These are phyloP conservation scores for Pyrgus malvae DNA, from an alignment of 2,888 invertebrate genomes.

Conservation along the genomic window DNA sequence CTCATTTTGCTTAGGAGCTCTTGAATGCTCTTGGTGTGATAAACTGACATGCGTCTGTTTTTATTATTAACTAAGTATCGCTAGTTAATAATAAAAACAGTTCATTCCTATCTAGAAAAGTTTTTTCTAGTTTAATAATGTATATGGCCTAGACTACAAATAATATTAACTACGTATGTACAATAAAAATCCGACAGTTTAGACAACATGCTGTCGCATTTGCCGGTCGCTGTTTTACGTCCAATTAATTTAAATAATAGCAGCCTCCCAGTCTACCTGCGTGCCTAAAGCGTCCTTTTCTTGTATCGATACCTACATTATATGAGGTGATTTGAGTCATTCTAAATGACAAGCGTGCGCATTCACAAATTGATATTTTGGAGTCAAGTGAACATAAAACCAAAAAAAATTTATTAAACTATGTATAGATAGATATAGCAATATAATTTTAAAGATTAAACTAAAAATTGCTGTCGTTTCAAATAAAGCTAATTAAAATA, in stretches of 20 bases:
- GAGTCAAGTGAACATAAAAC: not conserved
- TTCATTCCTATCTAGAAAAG: too few species aligned
- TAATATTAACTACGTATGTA: conserved; percentile 2
- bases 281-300: conserved; percentile 34
- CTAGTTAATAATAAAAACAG: too few species aligned
- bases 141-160: too few species aligned
- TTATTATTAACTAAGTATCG: too few species aligned
- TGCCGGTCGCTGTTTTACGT: conserved; percentile 68
- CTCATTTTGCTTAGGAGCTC: too few species aligned
- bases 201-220: conserved; percentile 61
- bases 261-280: conserved; percentile 69
- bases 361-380: conserved; percentile 17
- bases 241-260: conserved; percentile 80
- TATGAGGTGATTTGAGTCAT: conserved; percentile 25
- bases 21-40: too few species aligned
- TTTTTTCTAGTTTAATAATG: too few species aligned
- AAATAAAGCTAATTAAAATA: too few species aligned
- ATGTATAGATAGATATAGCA: too few species aligned
- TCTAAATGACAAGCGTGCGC: conserved; percentile 20
- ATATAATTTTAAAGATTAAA: too few species aligned
- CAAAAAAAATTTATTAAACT: not conserved
- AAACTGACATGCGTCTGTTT: too few species aligned
- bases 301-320: conserved; percentile 26
- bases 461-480: too few species aligned
- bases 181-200: conserved; percentile 50